Percentiles rank a stretch among this genome's conserved stretches.
Conservation (phyloP, 1,140 invertebrate species). For the Drosophila melanogaster region Release_6_plus_ISO1_MT NT_033777.3:27579501-27580000, state of each 20-base stretch:
- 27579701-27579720: slow-evolving; percentile 39
- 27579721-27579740: slow-evolving; percentile 48
- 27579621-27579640: slow-evolving; percentile 52
- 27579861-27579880: background rate
- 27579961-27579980: no score
- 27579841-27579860: background rate
- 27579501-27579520: slow-evolving; percentile 5
- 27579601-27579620: slow-evolving; percentile 47
- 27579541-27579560: slow-evolving; percentile 1
- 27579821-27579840: background rate
- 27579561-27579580: slow-evolving; percentile 51
- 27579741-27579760: background rate
- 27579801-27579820: background rate
- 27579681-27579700: slow-evolving; percentile 9
- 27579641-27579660: slow-evolving; percentile 76
- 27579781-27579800: background rate
- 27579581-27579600: slow-evolving; percentile 46
- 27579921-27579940: no score
- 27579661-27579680: slow-evolving; percentile 63
- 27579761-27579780: slow-evolving; percentile 14
- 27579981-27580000: no score
- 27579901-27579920: no score
- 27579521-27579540: background rate
- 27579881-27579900: background rate
- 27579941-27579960: no score